Conservation (phyloP, 2,797 vertebrate genomes). For the Onychomys arenicola region DNA sequence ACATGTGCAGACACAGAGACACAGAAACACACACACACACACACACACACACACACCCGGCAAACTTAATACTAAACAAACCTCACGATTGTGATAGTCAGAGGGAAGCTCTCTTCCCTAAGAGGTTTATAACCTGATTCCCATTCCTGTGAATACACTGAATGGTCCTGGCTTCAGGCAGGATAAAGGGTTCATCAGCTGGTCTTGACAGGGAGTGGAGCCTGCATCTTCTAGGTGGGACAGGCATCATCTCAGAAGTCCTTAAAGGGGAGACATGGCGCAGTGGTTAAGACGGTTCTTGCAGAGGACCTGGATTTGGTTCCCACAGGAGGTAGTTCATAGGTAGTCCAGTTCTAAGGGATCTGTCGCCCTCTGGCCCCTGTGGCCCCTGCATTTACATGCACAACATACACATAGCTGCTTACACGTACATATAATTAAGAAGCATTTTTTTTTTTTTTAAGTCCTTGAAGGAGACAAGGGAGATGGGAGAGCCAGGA, state of each 20-base stretch:
- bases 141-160: neutral
- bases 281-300: neutral
- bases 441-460: neutral
- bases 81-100: neutral
- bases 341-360: neutral
- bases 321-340: neutral
- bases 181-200: neutral
- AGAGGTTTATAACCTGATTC: neutral
- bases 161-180: neutral
- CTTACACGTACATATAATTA: neutral
- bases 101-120: neutral
- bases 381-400: neutral
- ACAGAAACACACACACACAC: neutral
- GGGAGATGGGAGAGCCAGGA: neutral
- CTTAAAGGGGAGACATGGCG: neutral
- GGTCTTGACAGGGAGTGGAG: neutral
- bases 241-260: neutral
- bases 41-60: neutral
- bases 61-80: constrained; percentile 22
- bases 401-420: neutral
- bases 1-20: too few species aligned
- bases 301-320: neutral
- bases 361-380: neutral
- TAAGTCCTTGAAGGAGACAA: neutral
- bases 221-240: neutral